Evolutionary conservation across 1,140 invertebrate species (phyloP).

Genomic region (Drosophila repletoides): DNA sequence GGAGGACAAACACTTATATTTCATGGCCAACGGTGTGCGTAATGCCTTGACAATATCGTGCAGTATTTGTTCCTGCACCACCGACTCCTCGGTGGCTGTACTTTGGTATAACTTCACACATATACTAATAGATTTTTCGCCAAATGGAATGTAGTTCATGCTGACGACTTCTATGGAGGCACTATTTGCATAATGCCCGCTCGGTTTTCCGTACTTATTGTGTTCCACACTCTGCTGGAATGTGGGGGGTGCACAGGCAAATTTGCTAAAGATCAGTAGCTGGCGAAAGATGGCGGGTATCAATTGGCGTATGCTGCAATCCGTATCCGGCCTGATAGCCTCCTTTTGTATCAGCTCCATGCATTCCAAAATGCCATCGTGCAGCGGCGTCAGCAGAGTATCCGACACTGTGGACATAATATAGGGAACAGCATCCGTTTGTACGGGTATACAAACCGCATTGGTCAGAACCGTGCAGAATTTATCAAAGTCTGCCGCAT

Average conservation of each 20-base stretch:
- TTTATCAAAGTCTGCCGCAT: slow-evolving; percentile 89
- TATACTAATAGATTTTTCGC: slow-evolving; percentile 92
- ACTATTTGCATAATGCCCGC: slow-evolving; percentile 71
- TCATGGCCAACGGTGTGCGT: slow-evolving; percentile 89
- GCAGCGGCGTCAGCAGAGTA: slow-evolving; percentile 90
- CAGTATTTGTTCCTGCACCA: slow-evolving; percentile 90
- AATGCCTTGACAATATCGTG: slow-evolving; percentile 89
- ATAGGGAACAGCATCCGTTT: slow-evolving; percentile 91
- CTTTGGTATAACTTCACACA: slow-evolving; percentile 92
- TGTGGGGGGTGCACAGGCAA: slow-evolving; percentile 87
- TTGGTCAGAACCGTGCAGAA: slow-evolving; percentile 91
- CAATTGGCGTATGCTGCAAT: slow-evolving; percentile 85
- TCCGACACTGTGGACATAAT: slow-evolving; percentile 89
- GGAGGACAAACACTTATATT: slow-evolving; percentile 92
- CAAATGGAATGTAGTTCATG: slow-evolving; percentile 94
- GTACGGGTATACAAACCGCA: slow-evolving; percentile 91
- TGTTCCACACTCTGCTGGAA: slow-evolving; percentile 84
- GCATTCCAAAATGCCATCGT: slow-evolving; percentile 91
- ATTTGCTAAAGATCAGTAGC: slow-evolving; percentile 89
- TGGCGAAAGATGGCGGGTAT: slow-evolving; percentile 91
- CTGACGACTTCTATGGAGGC: slow-evolving; percentile 88
- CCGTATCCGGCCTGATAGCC: slow-evolving; percentile 86
- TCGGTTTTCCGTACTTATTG: slow-evolving; percentile 67
- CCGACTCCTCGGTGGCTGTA: slow-evolving; percentile 88
- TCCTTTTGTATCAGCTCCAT: slow-evolving; percentile 92